phyloP scores from a whole-genome alignment of 1,140 invertebrate species.

The Lucilia cuprina region DNA sequence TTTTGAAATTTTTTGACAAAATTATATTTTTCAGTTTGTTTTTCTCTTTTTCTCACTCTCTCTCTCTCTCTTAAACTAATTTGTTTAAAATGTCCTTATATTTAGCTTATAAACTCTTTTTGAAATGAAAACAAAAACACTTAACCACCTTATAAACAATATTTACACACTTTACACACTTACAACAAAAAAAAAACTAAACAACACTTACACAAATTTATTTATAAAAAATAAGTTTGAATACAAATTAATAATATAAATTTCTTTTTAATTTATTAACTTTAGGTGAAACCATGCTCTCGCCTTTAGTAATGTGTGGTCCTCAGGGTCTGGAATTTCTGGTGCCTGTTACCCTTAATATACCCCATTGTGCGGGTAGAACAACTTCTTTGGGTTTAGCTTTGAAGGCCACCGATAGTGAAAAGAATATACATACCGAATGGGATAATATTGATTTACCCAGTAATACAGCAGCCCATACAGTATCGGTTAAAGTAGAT shows the following conservation, averaged over 20 bases:
- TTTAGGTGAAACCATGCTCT: conserved; percentile 89
- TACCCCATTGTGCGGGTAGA: conserved; percentile 78
- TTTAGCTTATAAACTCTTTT: too few species aligned
- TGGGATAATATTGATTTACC: conserved; percentile 79
- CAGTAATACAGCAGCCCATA: conserved; percentile 80
- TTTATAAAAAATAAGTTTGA: not conserved
- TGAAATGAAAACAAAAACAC: not conserved
- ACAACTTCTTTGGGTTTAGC: conserved; percentile 74
- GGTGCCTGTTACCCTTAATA: conserved; percentile 84
- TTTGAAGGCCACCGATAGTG: conserved; percentile 82
- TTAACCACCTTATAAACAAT: not conserved
- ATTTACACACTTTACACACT: not conserved
- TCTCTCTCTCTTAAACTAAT: too few species aligned
- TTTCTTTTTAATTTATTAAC: conserved; percentile 45
- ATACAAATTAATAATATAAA: conserved; percentile 16
- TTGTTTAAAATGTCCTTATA: too few species aligned
- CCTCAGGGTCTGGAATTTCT: conserved; percentile 89
- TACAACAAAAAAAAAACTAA: too few species aligned
- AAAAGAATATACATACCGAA: conserved; percentile 72
- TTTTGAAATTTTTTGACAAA: too few species aligned
- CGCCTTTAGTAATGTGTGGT: conserved; percentile 93
- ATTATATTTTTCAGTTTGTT: too few species aligned
- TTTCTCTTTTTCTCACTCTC: too few species aligned
- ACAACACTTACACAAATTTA: not conserved
- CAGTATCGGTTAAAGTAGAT: conserved; percentile 87